These are phyloP conservation scores for Pristiophorus japonicus DNA, from an alignment of 2,113 vertebrate species.

Conservation along the genomic window DNA sequence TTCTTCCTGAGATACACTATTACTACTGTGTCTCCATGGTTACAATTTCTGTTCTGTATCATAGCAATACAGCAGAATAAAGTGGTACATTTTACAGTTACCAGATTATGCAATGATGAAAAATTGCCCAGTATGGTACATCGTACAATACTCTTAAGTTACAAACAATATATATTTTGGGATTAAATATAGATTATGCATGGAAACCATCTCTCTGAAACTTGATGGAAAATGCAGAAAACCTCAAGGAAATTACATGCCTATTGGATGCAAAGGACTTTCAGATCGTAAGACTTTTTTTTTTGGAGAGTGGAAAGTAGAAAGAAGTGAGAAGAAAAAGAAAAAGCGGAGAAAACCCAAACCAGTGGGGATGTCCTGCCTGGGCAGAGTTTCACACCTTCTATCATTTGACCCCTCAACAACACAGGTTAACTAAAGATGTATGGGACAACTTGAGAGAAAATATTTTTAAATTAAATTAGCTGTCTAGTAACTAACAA, in stretches of 20 bases:
- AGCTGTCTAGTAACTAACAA: neutral
- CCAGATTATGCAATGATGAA: too few relatives aligned
- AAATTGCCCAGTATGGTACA: neutral
- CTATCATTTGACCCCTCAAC: neutral
- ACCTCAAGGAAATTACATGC: conserved; percentile 61
- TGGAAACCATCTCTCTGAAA: conserved; percentile 59
- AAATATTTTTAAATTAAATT: neutral
- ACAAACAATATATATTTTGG: neutral
- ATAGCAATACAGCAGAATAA: neutral
- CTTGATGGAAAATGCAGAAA: conserved; percentile 71
- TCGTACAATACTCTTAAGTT: neutral
- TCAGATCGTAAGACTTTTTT: conserved; percentile 51
- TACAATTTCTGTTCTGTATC: neutral
- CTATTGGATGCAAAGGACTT: conserved; percentile 77
- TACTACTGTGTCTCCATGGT: neutral
- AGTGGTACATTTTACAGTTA: neutral
- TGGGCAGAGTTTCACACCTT: neutral
- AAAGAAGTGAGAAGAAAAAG: too few relatives aligned
- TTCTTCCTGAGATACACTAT: neutral
- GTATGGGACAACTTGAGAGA: neutral
- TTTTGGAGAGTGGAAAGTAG: neutral
- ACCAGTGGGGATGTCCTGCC: neutral
- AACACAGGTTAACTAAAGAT: neutral
- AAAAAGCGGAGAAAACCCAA: neutral
- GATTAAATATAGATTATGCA: conserved; percentile 41